phyloP scores from a whole-genome alignment of 1,140 invertebrate species.

The Apis laboriosa region DNA sequence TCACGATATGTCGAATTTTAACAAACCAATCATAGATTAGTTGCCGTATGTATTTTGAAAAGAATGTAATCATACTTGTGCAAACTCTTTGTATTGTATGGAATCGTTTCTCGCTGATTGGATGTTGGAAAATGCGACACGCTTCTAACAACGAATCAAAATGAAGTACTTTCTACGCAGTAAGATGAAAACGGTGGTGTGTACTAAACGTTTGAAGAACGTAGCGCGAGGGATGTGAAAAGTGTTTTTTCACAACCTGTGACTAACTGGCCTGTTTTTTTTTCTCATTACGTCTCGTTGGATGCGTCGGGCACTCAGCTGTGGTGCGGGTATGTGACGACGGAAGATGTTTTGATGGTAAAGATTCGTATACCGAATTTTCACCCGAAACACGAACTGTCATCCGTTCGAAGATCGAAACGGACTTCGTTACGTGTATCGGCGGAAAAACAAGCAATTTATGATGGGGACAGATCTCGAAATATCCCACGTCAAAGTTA shows the following conservation, averaged over 20 bases:
- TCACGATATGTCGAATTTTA: neutral
- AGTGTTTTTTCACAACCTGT: slow-evolving; percentile 43
- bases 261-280: slow-evolving; percentile 34
- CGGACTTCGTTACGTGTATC: slow-evolving; percentile 15
- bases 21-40: slow-evolving; percentile 5
- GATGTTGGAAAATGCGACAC: slow-evolving; percentile 15
- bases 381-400: slow-evolving; percentile 25
- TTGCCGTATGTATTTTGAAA: slow-evolving; percentile 26
- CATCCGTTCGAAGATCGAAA: slow-evolving; percentile 24
- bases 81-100: neutral
- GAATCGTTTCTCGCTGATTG: slow-evolving; percentile 16
- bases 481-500: slow-evolving; percentile 25
- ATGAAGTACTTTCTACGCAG: slow-evolving; percentile 19
- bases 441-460: slow-evolving; percentile 10
- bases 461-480: slow-evolving; percentile 34
- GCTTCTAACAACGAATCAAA: slow-evolving; percentile 19
- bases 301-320: slow-evolving; percentile 43
- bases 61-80: neutral
- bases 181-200: slow-evolving; percentile 12
- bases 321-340: slow-evolving; percentile 41
- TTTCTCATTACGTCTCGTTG: slow-evolving; percentile 11
- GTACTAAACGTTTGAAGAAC: slow-evolving; percentile 41
- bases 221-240: slow-evolving; percentile 28
- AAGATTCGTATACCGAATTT: slow-evolving; percentile 13
- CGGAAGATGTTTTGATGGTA: slow-evolving; percentile 41